Conservation (phyloP, 2,888 invertebrate species). For the Pyrrhosoma nymphula region DNA sequence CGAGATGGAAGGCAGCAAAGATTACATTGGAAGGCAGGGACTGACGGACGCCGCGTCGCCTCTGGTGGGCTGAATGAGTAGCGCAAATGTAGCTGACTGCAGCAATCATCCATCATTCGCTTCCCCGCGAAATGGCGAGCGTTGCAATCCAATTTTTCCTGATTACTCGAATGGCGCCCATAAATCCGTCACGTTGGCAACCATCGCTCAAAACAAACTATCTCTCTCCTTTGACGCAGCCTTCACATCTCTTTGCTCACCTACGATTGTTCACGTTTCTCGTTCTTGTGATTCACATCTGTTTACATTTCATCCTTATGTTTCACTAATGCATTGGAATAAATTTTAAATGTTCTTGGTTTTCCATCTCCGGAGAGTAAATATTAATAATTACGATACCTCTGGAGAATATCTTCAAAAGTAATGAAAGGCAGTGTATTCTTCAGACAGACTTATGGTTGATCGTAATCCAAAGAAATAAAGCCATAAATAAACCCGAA, state of each 20-base stretch:
- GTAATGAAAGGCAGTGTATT: no score
- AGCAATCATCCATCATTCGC: neutral
- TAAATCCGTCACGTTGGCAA: slow-evolving; percentile 18
- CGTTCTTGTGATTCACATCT: neutral
- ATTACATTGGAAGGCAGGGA: neutral
- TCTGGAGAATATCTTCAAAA: no score
- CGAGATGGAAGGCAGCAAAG: neutral
- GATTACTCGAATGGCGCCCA: neutral
- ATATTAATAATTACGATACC: no score
- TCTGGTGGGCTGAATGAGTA: neutral
- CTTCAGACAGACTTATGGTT: no score
- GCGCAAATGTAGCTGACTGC: neutral
- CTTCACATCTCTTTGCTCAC: neutral
- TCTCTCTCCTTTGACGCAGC: neutral
- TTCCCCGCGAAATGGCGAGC: neutral
- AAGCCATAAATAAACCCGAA: no score
- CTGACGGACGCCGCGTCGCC: neutral
- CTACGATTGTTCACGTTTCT: neutral
- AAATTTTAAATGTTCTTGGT: no score
- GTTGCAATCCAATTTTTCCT: neutral
- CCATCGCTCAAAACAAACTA: slow-evolving; percentile 29
- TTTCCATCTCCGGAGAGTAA: no score
- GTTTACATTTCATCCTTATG: neutral
- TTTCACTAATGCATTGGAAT: neutral
- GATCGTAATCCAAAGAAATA: no score